Evolutionary conservation across 2,113 vertebrate genomes (phyloP).

Genomic region (Lontra canadensis): DNA sequence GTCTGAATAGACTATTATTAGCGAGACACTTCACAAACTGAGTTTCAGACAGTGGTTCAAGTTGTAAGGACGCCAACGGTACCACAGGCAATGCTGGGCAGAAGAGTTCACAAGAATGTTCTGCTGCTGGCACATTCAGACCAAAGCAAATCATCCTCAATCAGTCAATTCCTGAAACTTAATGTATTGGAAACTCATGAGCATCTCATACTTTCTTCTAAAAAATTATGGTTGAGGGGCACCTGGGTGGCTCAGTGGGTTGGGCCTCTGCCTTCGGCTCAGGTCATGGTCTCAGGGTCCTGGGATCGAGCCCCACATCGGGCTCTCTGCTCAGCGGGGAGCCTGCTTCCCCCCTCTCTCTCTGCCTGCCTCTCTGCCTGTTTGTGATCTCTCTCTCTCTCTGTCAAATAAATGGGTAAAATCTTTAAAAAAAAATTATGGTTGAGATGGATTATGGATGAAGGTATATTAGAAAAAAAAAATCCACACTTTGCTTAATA

Average conservation of each 20-base stretch:
- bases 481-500: background rate
- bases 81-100: background rate
- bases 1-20: background rate
- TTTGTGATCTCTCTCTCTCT: too few species aligned
- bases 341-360: too few species aligned
- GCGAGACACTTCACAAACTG: background rate
- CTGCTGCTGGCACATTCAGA: background rate
- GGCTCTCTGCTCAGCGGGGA: too few species aligned
- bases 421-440: background rate
- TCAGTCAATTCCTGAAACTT: background rate
- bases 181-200: background rate
- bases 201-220: background rate
- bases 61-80: background rate
- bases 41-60: background rate
- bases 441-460: background rate
- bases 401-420: too few species aligned
- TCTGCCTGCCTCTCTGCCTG: too few species aligned
- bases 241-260: too few species aligned
- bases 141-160: background rate
- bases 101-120: background rate
- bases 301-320: too few species aligned
- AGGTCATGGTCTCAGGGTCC: too few species aligned
- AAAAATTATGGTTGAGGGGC: background rate
- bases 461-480: constrained; percentile 31
- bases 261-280: too few species aligned